Conservation (phyloP, 2,888 invertebrate genomes). For the Drosophila vallismaia region DNA sequence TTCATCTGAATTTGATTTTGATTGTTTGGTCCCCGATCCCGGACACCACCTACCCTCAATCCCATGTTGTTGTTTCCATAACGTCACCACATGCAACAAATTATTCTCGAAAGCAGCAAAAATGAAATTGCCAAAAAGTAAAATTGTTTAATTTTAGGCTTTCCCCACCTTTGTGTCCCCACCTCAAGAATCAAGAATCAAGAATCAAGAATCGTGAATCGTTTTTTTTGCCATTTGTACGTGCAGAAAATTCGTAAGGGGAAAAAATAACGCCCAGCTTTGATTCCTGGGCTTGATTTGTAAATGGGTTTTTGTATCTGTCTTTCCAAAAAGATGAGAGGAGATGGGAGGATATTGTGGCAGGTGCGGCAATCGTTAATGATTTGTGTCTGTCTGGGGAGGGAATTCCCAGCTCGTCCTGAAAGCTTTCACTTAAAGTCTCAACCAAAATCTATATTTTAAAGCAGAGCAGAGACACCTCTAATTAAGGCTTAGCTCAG, state of each 20-base stretch:
- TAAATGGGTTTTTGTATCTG: constrained; percentile 28
- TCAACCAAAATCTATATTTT: background rate
- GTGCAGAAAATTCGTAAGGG: constrained; percentile 43
- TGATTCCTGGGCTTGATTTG: constrained; percentile 35
- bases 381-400: constrained; percentile 36
- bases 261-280: constrained; percentile 20
- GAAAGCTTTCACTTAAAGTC: constrained; percentile 30
- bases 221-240: constrained; percentile 38
- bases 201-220: constrained; percentile 39
- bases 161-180: constrained; percentile 30
- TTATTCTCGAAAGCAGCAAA: constrained; percentile 56
- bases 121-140: constrained; percentile 52
- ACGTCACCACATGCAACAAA: constrained; percentile 65
- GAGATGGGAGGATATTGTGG: background rate
- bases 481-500: background rate
- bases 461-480: background rate
- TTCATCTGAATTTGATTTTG: constrained; percentile 75
- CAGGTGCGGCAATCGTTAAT: constrained; percentile 52
- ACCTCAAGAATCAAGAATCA: constrained; percentile 36
- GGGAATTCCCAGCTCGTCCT: background rate
- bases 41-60: constrained; percentile 43
- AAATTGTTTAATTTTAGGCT: constrained; percentile 73
- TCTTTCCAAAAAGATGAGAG: background rate
- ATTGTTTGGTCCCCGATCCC: constrained; percentile 77
- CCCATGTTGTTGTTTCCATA: constrained; percentile 50